These are phyloP conservation scores for Macquaria ambigua DNA, from an alignment of 2,113 vertebrate genomes.

Conservation along the genomic window DNA sequence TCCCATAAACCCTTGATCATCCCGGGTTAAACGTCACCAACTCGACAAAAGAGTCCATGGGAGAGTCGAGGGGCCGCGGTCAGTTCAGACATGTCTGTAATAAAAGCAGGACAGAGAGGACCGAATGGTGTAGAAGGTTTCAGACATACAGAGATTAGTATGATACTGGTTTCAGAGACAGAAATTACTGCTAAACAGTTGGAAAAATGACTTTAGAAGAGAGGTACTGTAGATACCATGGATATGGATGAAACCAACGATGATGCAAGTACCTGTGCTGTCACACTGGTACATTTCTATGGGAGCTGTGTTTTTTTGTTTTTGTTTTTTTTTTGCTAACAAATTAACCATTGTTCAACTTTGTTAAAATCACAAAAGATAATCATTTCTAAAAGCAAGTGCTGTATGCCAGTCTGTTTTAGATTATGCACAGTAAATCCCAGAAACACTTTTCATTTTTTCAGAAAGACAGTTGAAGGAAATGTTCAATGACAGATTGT, in stretches of 20 bases:
- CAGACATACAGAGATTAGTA: not conserved
- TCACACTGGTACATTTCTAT: not conserved
- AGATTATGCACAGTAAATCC: not conserved
- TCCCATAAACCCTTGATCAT: not conserved
- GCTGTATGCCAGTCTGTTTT: not conserved
- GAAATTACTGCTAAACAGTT: not conserved
- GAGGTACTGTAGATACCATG: not conserved
- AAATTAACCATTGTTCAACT: not conserved
- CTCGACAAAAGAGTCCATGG: not conserved
- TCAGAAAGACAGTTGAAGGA: not conserved
- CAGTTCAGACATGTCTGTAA: not conserved
- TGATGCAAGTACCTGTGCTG: not conserved
- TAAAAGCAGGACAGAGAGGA: not conserved
- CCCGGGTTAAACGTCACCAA: not conserved
- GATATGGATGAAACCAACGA: not conserved
- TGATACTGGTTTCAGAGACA: too few species aligned
- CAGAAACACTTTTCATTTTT: not conserved
- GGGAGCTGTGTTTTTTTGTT: not conserved
- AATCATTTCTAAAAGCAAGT: not conserved
- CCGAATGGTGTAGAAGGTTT: not conserved
- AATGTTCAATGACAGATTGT: not conserved
- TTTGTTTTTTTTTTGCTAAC: not conserved
- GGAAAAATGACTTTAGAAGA: not conserved
- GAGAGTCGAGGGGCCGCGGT: not conserved
- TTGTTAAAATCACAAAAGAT: not conserved